Evolutionary conservation across 2,888 invertebrate species (phyloP).

Genomic region (Gnatocerus cornutus): DNA sequence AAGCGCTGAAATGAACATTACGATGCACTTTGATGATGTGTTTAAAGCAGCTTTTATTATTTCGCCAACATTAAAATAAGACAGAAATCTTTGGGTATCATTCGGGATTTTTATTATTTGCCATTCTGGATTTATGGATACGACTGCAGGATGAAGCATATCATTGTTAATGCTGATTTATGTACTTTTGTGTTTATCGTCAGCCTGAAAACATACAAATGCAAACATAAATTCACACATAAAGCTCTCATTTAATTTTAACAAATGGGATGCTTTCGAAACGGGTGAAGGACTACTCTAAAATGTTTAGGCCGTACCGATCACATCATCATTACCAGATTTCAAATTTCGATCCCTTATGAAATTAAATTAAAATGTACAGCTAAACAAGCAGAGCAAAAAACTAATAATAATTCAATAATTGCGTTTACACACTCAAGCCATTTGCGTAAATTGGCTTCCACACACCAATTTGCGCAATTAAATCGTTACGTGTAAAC

Average conservation of each 20-base stretch:
- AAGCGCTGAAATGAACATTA: background rate
- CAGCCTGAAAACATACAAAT: conserved; percentile 4
- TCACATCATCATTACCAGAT: too few relatives aligned
- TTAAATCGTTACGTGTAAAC: too few relatives aligned
- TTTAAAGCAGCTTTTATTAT: conserved; percentile 24
- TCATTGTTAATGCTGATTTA: conserved; percentile 39
- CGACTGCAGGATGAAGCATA: conserved; percentile 23
- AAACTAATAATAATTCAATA: too few relatives aligned
- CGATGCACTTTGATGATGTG: conserved; percentile 9
- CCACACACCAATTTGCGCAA: too few relatives aligned
- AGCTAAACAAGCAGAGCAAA: too few relatives aligned
- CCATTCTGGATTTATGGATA: conserved; percentile 32
- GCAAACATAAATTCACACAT: background rate
- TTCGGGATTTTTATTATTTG: conserved; percentile 35
- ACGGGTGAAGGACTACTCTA: background rate
- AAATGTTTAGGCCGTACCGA: background rate
- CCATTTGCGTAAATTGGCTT: too few relatives aligned
- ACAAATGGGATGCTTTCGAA: background rate
- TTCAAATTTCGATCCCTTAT: too few relatives aligned
- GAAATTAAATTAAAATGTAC: too few relatives aligned
- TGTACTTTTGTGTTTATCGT: conserved; percentile 15
- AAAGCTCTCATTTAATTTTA: too few relatives aligned
- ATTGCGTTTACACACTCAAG: too few relatives aligned
- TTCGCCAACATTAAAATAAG: conserved; percentile 8
- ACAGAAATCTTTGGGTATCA: conserved; percentile 25